Evolutionary conservation across 1,140 invertebrate genomes (phyloP), one percentile per base, ranked within the genome.

Genomic region (Scaptomyza montana): DNA sequence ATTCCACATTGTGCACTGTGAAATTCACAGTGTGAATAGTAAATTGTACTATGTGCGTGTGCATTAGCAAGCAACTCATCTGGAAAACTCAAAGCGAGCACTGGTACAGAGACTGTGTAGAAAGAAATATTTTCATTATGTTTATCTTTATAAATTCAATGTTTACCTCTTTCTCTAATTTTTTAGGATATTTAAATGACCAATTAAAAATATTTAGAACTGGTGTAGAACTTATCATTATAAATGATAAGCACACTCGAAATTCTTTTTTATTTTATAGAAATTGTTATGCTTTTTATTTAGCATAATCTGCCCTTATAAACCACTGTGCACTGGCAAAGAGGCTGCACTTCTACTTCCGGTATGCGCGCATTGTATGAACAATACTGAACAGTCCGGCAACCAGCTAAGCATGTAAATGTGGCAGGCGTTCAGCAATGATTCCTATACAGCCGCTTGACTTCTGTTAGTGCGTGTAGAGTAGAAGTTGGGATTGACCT

Each of bases 381-480:
- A 59, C 28, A 1, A 16, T 16, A 16, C 16, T 46, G 13, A 30
- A 39, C 68, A 59, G 53, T 30, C 66, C 70, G 49, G 45, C 77
- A 86, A 85, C 80, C 81, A 80, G 81, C 82, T 78, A 74, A 81
- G 86, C 81, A 85, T 85, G 81, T 85, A 86, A 85, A 86, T 85
- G 72, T 65, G 81, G 74, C 74, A 64, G 66, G 61, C 70, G 76
- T 76, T 62, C 81, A 75, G 73, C 72, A 71, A 64, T 28, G 41
- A 41, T 41, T 47, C 21, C 53, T 53, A 36, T 50, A 6, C 36
- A 62, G 47, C 50, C 36, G 60, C 65, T 74, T 68, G 71, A 68
- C 71, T 74, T 60, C 41, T 25, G 54, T 50, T 51, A 53, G 68
- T 33, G 47, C 33, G 41, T 28, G 3, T 7, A 13, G 41, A 36